Conservation (phyloP, 2,888 invertebrate species). For the Apamea crenata region DNA sequence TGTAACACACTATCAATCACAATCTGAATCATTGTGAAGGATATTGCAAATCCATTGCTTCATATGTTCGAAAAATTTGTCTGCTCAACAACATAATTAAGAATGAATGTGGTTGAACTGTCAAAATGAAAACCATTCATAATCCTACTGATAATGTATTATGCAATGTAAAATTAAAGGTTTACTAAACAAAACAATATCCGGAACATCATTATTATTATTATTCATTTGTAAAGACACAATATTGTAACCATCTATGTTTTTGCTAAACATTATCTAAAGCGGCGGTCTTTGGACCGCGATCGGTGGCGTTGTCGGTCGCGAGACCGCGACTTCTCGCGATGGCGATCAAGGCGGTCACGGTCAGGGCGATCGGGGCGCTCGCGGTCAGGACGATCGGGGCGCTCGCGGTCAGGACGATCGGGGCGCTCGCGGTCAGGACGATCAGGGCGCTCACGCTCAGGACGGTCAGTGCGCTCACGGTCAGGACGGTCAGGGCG, state of each 20-base stretch:
- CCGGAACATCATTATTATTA: constrained; percentile 81
- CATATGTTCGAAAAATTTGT: too few species aligned
- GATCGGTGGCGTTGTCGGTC: constrained; percentile 79
- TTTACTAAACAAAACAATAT: constrained; percentile 45
- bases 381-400: constrained; percentile 74
- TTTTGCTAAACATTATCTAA: constrained; percentile 81
- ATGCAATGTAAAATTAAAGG: background rate
- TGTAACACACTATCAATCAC: too few species aligned
- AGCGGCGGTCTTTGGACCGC: constrained; percentile 84
- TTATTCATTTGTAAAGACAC: constrained; percentile 77
- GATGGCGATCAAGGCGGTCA: constrained; percentile 76
- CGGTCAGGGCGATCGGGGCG: constrained; percentile 73
- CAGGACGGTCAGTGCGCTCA: constrained; percentile 76
- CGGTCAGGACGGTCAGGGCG: constrained; percentile 71
- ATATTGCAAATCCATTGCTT: too few species aligned
- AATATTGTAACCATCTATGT: constrained; percentile 66
- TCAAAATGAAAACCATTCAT: background rate
- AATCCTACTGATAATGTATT: too few species aligned
- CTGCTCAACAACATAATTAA: too few species aligned
- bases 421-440: constrained; percentile 75
- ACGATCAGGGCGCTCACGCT: constrained; percentile 76
- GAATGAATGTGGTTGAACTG: background rate
- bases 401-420: constrained; percentile 72
- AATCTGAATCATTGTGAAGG: too few species aligned
- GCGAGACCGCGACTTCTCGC: constrained; percentile 77